These are phyloP conservation scores for Pterostichus madidus DNA, from an alignment of 2,888 invertebrate genomes.

Conservation along the genomic window DNA sequence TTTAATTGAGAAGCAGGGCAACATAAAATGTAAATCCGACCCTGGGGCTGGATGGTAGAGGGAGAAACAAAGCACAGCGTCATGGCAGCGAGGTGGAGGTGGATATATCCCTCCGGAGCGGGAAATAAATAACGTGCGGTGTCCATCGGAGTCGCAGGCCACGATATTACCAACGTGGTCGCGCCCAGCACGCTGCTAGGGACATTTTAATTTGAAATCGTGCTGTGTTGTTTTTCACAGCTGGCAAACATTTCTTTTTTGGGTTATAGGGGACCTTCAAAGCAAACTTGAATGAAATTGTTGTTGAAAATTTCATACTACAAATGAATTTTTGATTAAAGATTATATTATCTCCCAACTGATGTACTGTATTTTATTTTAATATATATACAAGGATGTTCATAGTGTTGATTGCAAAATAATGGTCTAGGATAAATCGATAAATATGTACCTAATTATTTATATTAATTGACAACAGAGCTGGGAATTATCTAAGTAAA, in stretches of 20 bases:
- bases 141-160: conserved; percentile 28
- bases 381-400: no score
- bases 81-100: background rate
- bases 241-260: conserved; percentile 49
- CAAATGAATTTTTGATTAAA: conserved; percentile 46
- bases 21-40: no score
- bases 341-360: background rate
- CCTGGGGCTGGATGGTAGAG: background rate
- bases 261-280: conserved; percentile 33
- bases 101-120: conserved; percentile 21
- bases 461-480: no score
- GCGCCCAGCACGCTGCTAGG: conserved; percentile 36
- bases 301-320: conserved; percentile 23
- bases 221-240: conserved; percentile 47
- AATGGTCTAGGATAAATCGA: no score
- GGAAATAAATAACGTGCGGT: conserved; percentile 46
- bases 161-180: conserved; percentile 33
- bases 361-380: no score
- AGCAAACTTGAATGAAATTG: conserved; percentile 39
- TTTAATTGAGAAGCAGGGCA: no score
- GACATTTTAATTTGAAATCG: conserved; percentile 59
- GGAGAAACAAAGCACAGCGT: conserved; percentile 1
- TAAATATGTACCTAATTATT: no score
- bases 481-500: no score
- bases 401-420: no score